These are phyloP conservation scores for Pteromalus puparum DNA, from an alignment of 1,140 invertebrate genomes.

Conservation along the genomic window DNA sequence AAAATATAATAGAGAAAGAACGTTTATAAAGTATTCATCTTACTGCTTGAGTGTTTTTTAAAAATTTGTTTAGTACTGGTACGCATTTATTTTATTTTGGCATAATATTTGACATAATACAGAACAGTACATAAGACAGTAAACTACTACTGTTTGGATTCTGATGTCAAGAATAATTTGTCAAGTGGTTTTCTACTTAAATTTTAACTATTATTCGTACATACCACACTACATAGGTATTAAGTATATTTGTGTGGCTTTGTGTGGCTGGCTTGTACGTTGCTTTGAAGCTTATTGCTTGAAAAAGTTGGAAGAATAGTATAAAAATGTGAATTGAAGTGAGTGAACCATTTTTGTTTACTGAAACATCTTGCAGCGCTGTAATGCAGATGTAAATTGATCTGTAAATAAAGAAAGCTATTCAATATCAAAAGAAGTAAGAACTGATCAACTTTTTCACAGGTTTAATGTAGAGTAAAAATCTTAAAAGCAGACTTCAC, in stretches of 20 bases:
- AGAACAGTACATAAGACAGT: too few relatives aligned
- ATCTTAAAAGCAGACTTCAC: constrained; percentile 35
- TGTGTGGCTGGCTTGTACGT: not conserved
- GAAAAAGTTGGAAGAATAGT: constrained; percentile 51
- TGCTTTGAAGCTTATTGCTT: constrained; percentile 40
- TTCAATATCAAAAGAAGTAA: constrained; percentile 65
- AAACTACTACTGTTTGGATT: too few relatives aligned
- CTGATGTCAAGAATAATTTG: constrained; percentile 5
- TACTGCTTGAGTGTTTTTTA: constrained; percentile 5
- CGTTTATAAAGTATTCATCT: not conserved
- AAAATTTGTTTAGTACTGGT: not conserved
- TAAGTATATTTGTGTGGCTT: not conserved
- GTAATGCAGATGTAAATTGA: constrained; percentile 57
- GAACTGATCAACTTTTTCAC: not conserved
- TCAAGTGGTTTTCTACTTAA: too few relatives aligned
- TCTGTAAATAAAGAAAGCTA: constrained; percentile 71
- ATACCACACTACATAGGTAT: not conserved
- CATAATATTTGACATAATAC: too few relatives aligned
- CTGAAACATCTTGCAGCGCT: too few relatives aligned
- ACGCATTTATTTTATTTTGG: too few relatives aligned
- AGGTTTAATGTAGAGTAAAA: constrained; percentile 39
- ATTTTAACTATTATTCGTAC: too few relatives aligned
- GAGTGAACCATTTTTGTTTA: constrained; percentile 56
- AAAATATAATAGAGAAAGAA: too few relatives aligned
- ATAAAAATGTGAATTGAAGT: constrained; percentile 60